Evolutionary conservation across 2,113 vertebrate species (phyloP).

Genomic region (Sander lucioperca): DNA sequence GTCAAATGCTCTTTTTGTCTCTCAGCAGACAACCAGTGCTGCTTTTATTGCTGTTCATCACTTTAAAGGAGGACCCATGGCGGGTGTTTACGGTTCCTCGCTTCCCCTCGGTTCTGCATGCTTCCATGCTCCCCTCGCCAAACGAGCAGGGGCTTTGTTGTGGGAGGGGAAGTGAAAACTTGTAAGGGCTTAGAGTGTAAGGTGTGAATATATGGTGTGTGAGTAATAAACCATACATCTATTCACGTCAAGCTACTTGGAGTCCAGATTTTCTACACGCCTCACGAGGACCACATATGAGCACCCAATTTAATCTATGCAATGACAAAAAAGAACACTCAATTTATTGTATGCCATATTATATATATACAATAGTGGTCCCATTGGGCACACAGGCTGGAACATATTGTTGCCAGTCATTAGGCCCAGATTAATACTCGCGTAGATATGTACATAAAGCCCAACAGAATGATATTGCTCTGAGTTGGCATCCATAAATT

Average conservation of each 20-base stretch:
- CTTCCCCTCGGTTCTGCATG: slow-evolving; percentile 68
- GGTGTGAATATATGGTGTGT: slow-evolving; percentile 57
- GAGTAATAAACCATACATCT: slow-evolving; percentile 52
- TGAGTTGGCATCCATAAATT: slow-evolving; percentile 81
- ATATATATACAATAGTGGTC: slow-evolving; percentile 55
- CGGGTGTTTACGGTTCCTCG: slow-evolving; percentile 84
- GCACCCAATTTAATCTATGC: slow-evolving; percentile 58
- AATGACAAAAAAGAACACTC: slow-evolving; percentile 44
- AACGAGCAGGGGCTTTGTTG: slow-evolving; percentile 60
- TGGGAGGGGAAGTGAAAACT: slow-evolving; percentile 56
- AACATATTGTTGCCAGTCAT: slow-evolving; percentile 76
- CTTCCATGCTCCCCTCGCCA: slow-evolving; percentile 64
- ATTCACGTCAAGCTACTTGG: slow-evolving; percentile 43
- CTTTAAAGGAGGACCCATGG: slow-evolving; percentile 80
- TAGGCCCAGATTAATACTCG: slow-evolving; percentile 74
- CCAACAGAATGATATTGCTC: slow-evolving; percentile 66
- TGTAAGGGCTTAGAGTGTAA: slow-evolving; percentile 59
- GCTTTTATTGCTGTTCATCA: slow-evolving; percentile 80
- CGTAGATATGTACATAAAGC: slow-evolving; percentile 58
- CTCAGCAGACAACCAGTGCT: slow-evolving; percentile 72
- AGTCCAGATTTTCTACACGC: slow-evolving; percentile 32
- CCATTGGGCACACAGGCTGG: slow-evolving; percentile 56
- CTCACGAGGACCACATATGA: slow-evolving; percentile 50
- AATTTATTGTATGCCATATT: slow-evolving; percentile 63
- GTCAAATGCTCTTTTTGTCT: slow-evolving; percentile 82